A percentile compares a stretch with the other conserved stretches of the same genome.
Evolutionary conservation across 2,797 vertebrate genomes (phyloP).

Genomic region (Acanthornis magna): DNA sequence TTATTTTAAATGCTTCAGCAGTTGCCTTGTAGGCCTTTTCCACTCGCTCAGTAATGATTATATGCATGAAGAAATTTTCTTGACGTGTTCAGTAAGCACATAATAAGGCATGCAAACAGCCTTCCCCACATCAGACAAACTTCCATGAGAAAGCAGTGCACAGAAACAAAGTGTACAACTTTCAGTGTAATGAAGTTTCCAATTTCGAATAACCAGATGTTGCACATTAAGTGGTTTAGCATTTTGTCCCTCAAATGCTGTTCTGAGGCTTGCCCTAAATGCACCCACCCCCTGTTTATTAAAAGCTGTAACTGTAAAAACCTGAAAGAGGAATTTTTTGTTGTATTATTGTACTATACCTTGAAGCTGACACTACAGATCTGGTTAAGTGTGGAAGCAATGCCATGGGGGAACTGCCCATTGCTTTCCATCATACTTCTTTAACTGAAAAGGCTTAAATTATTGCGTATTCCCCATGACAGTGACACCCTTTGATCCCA

Average conservation of each 20-base stretch:
- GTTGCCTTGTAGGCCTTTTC: slow-evolving; percentile 24
- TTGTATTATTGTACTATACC: neutral
- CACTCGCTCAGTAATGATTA: neutral
- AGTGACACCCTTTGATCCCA: neutral
- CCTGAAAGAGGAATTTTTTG: neutral
- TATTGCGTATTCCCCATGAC: neutral
- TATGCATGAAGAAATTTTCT: neutral
- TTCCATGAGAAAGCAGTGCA: neutral
- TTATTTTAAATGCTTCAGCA: slow-evolving; percentile 28
- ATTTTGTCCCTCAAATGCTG: neutral
- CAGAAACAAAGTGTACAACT: neutral
- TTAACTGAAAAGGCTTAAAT: neutral
- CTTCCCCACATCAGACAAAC: neutral
- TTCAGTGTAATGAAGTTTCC: neutral
- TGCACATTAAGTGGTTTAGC: neutral
- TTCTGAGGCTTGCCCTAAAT: neutral
- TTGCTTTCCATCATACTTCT: neutral
- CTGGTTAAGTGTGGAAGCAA: neutral
- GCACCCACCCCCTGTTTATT: neutral
- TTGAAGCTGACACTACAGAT: neutral
- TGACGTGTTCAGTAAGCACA: slow-evolving; percentile 8
- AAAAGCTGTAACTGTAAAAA: neutral
- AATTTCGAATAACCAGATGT: neutral
- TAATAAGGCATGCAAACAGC: neutral
- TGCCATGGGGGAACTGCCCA: neutral